Evolutionary conservation across 2,113 vertebrate genomes (phyloP), one percentile per base, ranked within the genome.

Genomic region (Pipra filicauda): DNA sequence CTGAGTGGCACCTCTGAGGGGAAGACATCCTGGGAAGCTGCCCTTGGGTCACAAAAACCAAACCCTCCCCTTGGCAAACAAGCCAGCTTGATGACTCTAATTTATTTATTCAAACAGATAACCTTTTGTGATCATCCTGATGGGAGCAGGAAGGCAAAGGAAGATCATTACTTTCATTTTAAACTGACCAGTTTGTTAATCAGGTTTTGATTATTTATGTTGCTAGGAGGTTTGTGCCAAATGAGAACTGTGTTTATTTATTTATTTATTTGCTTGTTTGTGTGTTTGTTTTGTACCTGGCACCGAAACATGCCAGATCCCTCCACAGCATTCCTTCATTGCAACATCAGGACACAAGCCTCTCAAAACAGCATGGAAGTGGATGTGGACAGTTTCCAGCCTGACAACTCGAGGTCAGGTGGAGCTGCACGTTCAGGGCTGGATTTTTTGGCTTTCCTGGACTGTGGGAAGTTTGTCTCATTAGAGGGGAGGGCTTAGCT

Each of bases 81-180:
- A 92, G 19, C 24, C 69, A 81, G 51, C 58, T 82, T 70, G 49
- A 81, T 20, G 51, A 67, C 44, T 33, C 33, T 88, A 93, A 96
- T 94, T 82, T 71, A 95, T 89, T 95, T 76, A 91, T 86, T 78
- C 65, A 89, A 97, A 91, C 41, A 55, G 80, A 95, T 91, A 94
- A 85, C 72, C 28, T 94, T 81, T 95, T 71, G 37, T 8, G 8
- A 84, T 92, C 12, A 1, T 74, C 70, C 78, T 92, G 95, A 80
- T 78, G 73, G 80, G 52, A 96, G 91, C 79, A 93, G 78, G 83
- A 92, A 95, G 65, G 88, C 77, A 92, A 85, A 75, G 71, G 64
- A 92, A 86, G 71, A 82, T 71, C 78, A 92, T 92, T 79, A 61
- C 75, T 93, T 95, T 91, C 19, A 85, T 96, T 95, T 95, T 80